Evolutionary conservation across 2,888 invertebrate genomes (phyloP).

Genomic region (Tachystola acroxantha): DNA sequence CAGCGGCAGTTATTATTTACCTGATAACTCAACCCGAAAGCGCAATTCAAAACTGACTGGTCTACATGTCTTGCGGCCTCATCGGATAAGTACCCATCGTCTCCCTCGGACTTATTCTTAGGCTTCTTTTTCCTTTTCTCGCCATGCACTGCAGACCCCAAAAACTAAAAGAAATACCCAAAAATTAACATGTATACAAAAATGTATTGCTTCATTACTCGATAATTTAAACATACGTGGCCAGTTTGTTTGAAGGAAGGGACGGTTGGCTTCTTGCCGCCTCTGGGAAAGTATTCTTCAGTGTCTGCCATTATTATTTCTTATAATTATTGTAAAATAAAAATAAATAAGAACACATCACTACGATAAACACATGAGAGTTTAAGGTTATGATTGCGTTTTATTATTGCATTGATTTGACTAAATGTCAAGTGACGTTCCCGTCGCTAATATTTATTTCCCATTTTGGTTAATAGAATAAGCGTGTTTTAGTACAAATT

Average conservation of each 20-base stretch:
- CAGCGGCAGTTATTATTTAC: too few species aligned
- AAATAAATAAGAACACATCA: too few species aligned
- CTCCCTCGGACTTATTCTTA: slow-evolving; percentile 54
- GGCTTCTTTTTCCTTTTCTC: slow-evolving; percentile 57
- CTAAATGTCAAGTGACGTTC: slow-evolving; percentile 1
- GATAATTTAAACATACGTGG: slow-evolving; percentile 43
- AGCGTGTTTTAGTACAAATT: too few species aligned
- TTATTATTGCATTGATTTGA: slow-evolving; percentile 11
- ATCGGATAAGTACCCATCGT: slow-evolving; percentile 68
- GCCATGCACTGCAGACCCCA: slow-evolving; percentile 57
- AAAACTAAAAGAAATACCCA: slow-evolving; percentile 37
- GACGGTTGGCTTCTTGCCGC: slow-evolving; percentile 68
- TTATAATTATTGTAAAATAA: neutral
- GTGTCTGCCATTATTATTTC: slow-evolving; percentile 45
- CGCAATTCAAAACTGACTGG: slow-evolving; percentile 50
- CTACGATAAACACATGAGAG: slow-evolving; percentile 22
- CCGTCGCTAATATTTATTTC: too few species aligned
- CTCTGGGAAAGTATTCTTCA: slow-evolving; percentile 78
- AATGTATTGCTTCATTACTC: neutral
- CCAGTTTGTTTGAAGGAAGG: slow-evolving; percentile 63
- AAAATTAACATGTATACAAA: slow-evolving; percentile 4
- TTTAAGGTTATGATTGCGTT: slow-evolving; percentile 37
- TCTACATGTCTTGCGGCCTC: slow-evolving; percentile 46
- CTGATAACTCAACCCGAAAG: slow-evolving; percentile 48
- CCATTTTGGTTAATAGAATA: too few species aligned